Evolutionary conservation across 2,797 vertebrate species (phyloP).

Genomic region (Micrastur ruficollis): DNA sequence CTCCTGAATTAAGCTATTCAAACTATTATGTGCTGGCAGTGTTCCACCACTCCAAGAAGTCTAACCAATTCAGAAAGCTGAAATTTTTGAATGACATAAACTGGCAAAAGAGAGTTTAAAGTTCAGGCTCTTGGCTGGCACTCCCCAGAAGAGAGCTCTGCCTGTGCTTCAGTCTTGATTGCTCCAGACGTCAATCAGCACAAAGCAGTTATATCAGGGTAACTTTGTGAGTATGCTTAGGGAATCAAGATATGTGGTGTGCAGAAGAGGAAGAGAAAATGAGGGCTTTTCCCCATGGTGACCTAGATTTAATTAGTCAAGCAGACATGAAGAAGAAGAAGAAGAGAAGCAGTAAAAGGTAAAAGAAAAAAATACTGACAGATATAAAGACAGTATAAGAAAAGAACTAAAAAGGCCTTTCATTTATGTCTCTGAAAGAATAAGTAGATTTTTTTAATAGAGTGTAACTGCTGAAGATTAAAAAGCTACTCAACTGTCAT

Average conservation of each 20-base stretch:
- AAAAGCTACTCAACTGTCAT: neutral
- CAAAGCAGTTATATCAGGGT: neutral
- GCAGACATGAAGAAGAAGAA: neutral
- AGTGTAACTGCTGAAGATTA: neutral
- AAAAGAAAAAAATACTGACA: neutral
- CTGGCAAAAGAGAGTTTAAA: neutral
- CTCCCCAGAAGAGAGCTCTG: neutral
- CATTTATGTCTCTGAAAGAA: neutral
- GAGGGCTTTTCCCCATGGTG: neutral
- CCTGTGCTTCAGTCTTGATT: neutral
- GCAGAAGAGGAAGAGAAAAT: neutral
- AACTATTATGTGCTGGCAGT: neutral
- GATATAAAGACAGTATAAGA: neutral
- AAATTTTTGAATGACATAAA: neutral
- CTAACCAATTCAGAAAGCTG: neutral
- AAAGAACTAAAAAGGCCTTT: neutral
- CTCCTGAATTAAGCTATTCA: neutral
- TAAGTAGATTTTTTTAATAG: neutral
- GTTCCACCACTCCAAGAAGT: neutral
- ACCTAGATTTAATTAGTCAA: neutral
- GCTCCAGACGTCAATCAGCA: neutral
- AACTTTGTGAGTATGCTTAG: neutral
- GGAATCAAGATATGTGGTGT: neutral
- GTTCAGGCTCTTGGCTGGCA: neutral
- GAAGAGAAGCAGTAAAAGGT: neutral